Evolutionary conservation across 2,113 vertebrate genomes (phyloP).

Genomic region (Pimephales promelas): DNA sequence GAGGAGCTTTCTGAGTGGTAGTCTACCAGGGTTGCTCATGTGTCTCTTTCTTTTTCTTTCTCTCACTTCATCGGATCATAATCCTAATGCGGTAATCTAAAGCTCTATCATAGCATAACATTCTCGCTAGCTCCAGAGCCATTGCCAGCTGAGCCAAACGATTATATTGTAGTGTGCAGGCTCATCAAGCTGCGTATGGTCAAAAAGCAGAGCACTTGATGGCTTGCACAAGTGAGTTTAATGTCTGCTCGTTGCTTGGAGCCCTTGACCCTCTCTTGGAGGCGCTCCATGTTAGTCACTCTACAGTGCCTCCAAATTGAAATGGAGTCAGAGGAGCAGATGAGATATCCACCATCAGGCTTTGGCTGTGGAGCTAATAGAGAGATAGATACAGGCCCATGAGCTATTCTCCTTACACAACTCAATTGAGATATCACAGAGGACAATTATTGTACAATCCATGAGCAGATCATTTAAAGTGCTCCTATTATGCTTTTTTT

Average conservation of each 20-base stretch:
- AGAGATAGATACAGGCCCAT: neutral
- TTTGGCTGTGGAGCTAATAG: slow-evolving; percentile 50
- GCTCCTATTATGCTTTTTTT: no score
- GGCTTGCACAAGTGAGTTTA: slow-evolving; percentile 75
- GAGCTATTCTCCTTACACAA: neutral
- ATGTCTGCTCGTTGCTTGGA: slow-evolving; percentile 71
- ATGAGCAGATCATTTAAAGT: neutral
- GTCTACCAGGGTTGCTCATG: neutral
- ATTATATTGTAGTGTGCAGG: slow-evolving; percentile 65
- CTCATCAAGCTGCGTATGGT: slow-evolving; percentile 69
- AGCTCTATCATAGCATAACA: slow-evolving; percentile 16
- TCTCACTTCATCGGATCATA: slow-evolving; percentile 8
- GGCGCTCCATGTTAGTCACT: slow-evolving; percentile 72
- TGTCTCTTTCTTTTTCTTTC: neutral
- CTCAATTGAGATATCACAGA: neutral
- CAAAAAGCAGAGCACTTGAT: slow-evolving; percentile 74
- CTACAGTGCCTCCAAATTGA: slow-evolving; percentile 73
- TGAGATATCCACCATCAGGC: slow-evolving; percentile 70
- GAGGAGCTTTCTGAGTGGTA: neutral
- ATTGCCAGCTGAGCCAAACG: slow-evolving; percentile 8
- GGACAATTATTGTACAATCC: neutral
- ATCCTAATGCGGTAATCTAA: slow-evolving; percentile 22
- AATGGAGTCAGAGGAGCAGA: slow-evolving; percentile 71
- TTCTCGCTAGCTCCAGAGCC: slow-evolving; percentile 18
- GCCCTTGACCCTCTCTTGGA: slow-evolving; percentile 75